Evolutionary conservation across 2,888 invertebrate genomes (phyloP).

Genomic region (Anthophora plumipes): DNA sequence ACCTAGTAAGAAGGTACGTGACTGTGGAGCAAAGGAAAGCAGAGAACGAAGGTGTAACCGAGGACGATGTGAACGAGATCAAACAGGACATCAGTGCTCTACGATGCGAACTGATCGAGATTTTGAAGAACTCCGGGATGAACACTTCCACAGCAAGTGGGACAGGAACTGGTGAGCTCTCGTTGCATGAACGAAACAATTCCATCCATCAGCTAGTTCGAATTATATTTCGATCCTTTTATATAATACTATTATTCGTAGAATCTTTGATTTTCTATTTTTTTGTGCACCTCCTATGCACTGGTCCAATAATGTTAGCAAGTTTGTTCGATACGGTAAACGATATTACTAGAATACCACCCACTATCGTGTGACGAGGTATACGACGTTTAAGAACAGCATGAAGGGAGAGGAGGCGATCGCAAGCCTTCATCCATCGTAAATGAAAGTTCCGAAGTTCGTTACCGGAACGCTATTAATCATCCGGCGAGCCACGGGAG

Average conservation of each 20-base stretch:
- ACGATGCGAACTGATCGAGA: constrained; percentile 98
- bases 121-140: constrained; percentile 98
- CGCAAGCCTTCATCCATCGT: constrained; percentile 2
- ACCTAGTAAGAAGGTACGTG: constrained; percentile 97
- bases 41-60: constrained; percentile 98
- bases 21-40: constrained; percentile 98
- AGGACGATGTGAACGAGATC: constrained; percentile 99
- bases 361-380: not conserved
- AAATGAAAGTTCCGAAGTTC: constrained; percentile 50
- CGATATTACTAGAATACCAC: no score
- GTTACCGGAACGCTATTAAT: constrained; percentile 55
- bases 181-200: not conserved
- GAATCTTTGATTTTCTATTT: not conserved
- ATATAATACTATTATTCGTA: constrained; percentile 6
- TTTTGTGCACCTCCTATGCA: not conserved
- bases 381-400: not conserved
- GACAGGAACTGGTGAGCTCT: constrained; percentile 89
- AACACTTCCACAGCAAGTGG: constrained; percentile 94
- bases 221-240: not conserved
- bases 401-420: not conserved
- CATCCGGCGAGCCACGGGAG: constrained; percentile 41
- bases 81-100: constrained; percentile 99
- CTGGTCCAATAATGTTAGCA: not conserved
- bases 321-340: not conserved
- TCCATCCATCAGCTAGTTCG: not conserved